Conservation (phyloP, 1,140 invertebrate genomes). For the Panulirus ornatus region DNA sequence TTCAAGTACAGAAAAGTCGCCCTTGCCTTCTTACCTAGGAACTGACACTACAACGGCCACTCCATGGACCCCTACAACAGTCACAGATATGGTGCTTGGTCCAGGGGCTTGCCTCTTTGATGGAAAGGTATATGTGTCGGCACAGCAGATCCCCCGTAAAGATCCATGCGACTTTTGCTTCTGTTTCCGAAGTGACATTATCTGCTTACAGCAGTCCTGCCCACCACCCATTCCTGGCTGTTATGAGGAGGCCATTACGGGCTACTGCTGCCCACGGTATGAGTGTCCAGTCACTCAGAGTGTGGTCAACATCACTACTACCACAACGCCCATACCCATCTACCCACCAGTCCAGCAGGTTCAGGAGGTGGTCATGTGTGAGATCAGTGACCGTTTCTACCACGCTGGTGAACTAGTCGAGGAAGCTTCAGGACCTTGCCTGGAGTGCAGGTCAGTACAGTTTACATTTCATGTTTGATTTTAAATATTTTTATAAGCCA, state of each 20-base stretch:
- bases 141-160: constrained; percentile 94
- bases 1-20: constrained; percentile 1
- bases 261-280: constrained; percentile 96
- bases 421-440: constrained; percentile 92
- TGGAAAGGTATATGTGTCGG: constrained; percentile 94
- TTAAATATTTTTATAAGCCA: no score
- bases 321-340: constrained; percentile 79
- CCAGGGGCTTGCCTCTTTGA: constrained; percentile 94
- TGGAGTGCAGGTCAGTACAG: constrained; percentile 91
- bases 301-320: constrained; percentile 87
- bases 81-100: constrained; percentile 81
- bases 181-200: constrained; percentile 97
- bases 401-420: constrained; percentile 89
- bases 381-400: constrained; percentile 89
- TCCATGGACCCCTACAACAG: constrained; percentile 61
- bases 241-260: constrained; percentile 92
- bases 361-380: constrained; percentile 83
- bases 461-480: neutral
- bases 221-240: constrained; percentile 94
- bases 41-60: constrained; percentile 15
- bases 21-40: constrained; percentile 47
- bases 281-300: constrained; percentile 89
- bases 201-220: constrained; percentile 96
- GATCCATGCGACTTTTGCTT: constrained; percentile 98
- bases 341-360: constrained; percentile 53